Evolutionary conservation across 2,113 vertebrate species (phyloP).

Genomic region (Pitta sordida): DNA sequence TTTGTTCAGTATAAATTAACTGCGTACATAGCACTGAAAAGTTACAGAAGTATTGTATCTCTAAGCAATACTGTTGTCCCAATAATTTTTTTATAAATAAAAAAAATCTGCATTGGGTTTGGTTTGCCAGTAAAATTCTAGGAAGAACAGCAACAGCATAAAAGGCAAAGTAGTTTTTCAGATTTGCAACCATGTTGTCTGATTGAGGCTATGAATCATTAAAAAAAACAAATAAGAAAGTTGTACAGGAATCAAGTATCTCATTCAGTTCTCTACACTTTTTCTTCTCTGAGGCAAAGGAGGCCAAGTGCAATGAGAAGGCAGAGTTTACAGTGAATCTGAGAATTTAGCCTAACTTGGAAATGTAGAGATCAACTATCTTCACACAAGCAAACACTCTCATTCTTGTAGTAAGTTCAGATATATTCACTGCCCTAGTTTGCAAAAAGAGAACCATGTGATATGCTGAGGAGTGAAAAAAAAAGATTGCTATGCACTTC

Average conservation of each 20-base stretch:
- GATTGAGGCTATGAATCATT: background rate
- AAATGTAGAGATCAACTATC: background rate
- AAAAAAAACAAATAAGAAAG: slow-evolving; percentile 4
- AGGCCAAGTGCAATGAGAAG: background rate
- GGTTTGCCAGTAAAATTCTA: background rate
- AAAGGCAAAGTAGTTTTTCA: slow-evolving; percentile 1
- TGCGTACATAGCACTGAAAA: background rate
- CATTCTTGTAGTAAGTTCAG: background rate
- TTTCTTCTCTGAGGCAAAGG: background rate
- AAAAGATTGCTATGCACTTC: background rate
- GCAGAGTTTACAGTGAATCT: background rate
- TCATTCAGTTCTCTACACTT: background rate
- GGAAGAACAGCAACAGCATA: background rate
- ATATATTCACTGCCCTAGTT: background rate
- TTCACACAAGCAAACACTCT: background rate
- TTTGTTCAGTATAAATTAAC: background rate
- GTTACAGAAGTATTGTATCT: background rate
- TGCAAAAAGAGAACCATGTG: background rate
- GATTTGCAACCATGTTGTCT: background rate
- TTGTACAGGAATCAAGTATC: background rate
- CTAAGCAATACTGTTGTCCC: background rate
- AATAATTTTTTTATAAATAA: background rate
- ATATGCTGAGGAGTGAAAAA: background rate
- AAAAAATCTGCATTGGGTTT: background rate
- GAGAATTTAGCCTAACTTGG: background rate